Evolutionary conservation across 2,797 vertebrate genomes (phyloP), one percentile per base, ranked within the genome.

Genomic region (Helicolenus hilgendorfi): DNA sequence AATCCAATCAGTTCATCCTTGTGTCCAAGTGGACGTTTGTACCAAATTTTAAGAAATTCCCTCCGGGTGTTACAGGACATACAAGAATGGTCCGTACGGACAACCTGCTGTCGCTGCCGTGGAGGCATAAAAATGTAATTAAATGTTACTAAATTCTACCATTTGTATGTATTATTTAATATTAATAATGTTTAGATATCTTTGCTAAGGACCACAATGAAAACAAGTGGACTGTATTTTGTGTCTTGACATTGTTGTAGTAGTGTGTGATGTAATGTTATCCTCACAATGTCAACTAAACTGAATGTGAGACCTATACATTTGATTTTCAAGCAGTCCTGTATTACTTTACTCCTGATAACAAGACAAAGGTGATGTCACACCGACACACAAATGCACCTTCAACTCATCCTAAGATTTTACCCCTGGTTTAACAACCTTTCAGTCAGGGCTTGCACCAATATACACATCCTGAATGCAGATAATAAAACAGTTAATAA

Each of bases 401-500:
- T 49, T 20, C 7, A 8, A 20, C 8, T 29, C 14, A 31, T 20
- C 10, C 20, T 79, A 38, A 27, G 22, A 64, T 24, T 49, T 38
- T 33, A 9, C 7, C 26, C 2, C 1, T 41, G 64, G 6, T 58
- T 49, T 45, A 18, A 65, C 22, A 22, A 18, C 11, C 22, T 55
- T 15, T 76, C 18, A 24, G 31, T 36, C 38, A 62, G 13, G 55
- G 38, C 10, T 27, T 49, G 41, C 18, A 27, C 27, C n/a, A 49
- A 18, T 22, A 65, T 14, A 58, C n/a, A 38, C 26, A 67, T 58
- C 6, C n/a, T 63, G 31, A 69, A 75, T 55, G 11, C 13, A 41
- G n/a, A 59, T 22, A 36, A 68, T 72, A 78, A 81, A 49, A 62
- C 73, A 26, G 70, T 36, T 83, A 84, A 15, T 70, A 38, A 38